Conservation (phyloP, 2,797 vertebrate genomes). For the Coilia nasus region DNA sequence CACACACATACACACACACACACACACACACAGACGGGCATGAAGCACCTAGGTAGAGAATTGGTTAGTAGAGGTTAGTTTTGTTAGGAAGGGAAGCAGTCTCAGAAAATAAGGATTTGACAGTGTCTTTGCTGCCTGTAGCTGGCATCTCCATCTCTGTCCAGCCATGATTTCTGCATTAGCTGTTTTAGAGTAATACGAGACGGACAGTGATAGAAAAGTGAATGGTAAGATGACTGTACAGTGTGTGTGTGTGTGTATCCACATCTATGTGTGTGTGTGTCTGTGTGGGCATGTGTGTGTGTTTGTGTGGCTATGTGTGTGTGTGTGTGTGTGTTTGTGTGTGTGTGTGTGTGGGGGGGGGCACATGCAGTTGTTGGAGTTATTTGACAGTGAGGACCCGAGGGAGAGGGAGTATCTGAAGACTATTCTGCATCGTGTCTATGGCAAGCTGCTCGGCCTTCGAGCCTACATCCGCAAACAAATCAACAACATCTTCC, state of each 20-base stretch:
- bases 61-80: too few species aligned
- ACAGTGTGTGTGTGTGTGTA: neutral
- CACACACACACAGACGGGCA: neutral
- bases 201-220: neutral
- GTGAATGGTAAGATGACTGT: neutral
- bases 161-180: neutral
- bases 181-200: neutral
- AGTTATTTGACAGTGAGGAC: constrained; percentile 92
- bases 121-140: too few species aligned
- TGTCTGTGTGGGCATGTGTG: constrained; percentile 31
- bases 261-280: constrained; percentile 24
- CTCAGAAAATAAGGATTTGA: too few species aligned
- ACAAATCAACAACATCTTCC: constrained; percentile 95
- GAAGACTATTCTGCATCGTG: constrained; percentile 92
- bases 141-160: too few species aligned
- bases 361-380: constrained; percentile 77
- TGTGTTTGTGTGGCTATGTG: constrained; percentile 33
- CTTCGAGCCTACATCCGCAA: constrained; percentile 92
- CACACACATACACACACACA: neutral
- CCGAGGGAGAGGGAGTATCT: constrained; percentile 91
- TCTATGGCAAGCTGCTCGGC: constrained; percentile 92
- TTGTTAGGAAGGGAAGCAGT: too few species aligned
- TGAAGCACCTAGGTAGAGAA: too few species aligned
- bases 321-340: constrained; percentile 29
- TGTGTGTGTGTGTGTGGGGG: constrained; percentile 31